Conservation (phyloP, 2,797 vertebrate species). For the Sebastes matsubarae region DNA sequence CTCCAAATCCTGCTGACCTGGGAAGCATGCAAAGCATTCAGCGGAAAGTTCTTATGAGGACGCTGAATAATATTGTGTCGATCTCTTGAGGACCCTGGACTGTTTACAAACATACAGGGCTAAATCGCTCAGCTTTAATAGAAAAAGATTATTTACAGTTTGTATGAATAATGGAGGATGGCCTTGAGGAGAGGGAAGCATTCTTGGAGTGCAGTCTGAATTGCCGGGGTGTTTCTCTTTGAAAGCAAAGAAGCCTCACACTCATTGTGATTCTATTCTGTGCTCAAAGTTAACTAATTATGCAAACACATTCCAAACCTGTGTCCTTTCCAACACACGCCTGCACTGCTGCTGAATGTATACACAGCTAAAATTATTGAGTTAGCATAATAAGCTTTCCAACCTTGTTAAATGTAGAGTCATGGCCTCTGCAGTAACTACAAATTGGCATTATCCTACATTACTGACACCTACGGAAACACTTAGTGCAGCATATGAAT, state of each 20-base stretch:
- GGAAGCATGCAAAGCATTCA: constrained; percentile 4
- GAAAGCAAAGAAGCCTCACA: constrained; percentile 14
- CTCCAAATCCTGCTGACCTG: not conserved
- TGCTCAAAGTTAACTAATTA: constrained; percentile 14
- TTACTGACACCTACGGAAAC: constrained; percentile 20
- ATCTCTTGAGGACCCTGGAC: not conserved
- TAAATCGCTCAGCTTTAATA: not conserved
- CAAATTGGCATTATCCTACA: constrained; percentile 20
- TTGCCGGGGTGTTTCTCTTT: constrained; percentile 1
- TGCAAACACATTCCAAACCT: constrained; percentile 8
- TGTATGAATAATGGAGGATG: constrained; percentile 32
- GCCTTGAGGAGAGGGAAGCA: constrained; percentile 26
- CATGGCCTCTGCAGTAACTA: not conserved
- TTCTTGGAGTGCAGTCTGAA: constrained; percentile 11
- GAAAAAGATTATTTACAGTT: constrained; percentile 24
- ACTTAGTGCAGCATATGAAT: constrained; percentile 24
- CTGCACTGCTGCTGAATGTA: not conserved
- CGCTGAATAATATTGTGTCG: not conserved
- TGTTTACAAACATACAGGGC: constrained; percentile 10
- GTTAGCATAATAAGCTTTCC: constrained; percentile 29
- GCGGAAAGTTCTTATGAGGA: constrained; percentile 10
- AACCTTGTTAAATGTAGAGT: constrained; percentile 24
- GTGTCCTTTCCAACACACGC: constrained; percentile 3
- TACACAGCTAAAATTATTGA: constrained; percentile 1
- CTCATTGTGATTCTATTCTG: not conserved